phyloP scores from a whole-genome alignment of 2,797 vertebrate species.

The Enteromius afrohamiltoni region DNA sequence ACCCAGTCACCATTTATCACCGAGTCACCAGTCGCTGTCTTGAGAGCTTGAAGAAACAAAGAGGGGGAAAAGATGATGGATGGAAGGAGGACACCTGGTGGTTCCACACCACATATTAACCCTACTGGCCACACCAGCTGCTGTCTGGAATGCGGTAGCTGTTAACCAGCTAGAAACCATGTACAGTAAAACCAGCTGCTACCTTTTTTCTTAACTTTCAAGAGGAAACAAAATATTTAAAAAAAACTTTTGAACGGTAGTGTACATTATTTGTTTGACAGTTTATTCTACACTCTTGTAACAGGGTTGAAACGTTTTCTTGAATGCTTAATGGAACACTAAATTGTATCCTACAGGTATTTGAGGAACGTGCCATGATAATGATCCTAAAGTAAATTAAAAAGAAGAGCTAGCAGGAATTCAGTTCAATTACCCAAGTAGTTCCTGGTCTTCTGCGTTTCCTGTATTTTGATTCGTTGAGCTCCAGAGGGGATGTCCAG shows the following conservation, averaged over 20 bases:
- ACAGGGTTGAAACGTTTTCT: not conserved
- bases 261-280: not conserved
- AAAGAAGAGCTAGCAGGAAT: constrained; percentile 19
- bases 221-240: not conserved
- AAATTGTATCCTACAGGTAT: not conserved
- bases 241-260: not conserved
- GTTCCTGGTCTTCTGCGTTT: constrained; percentile 76
- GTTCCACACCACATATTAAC: not conserved
- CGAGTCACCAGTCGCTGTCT: constrained; percentile 67
- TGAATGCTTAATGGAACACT: not conserved
- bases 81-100: not conserved
- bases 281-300: not conserved
- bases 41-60: constrained; percentile 68
- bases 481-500: constrained; percentile 76
- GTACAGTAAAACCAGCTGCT: not conserved
- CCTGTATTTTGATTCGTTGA: constrained; percentile 71
- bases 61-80: not conserved
- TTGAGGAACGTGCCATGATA: not conserved
- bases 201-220: not conserved
- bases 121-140: not conserved
- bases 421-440: constrained; percentile 71
- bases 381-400: not conserved
- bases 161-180: not conserved
- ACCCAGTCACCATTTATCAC: constrained; percentile 80
- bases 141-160: not conserved